phyloP scores from a whole-genome alignment of 1,140 invertebrate species.

The Meloidogyne hapla region DNA sequence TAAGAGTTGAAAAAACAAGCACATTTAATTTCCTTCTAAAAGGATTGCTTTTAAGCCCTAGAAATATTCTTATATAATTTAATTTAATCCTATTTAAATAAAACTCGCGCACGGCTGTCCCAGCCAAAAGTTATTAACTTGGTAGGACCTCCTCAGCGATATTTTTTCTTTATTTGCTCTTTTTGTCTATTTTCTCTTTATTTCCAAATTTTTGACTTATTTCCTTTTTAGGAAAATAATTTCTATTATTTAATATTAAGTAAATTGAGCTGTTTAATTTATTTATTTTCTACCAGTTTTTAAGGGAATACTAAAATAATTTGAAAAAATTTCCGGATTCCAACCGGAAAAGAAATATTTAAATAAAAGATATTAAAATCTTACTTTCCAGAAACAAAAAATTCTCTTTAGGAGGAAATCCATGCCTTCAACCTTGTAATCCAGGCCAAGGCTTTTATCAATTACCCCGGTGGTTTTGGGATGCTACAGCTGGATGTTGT shows the following conservation, averaged over 20 bases:
- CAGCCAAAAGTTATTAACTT: no score
- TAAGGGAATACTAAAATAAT: neutral
- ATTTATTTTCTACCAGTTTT: slow-evolving; percentile 3
- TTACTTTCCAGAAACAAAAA: no score
- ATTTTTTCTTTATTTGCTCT: neutral
- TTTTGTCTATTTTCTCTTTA: neutral
- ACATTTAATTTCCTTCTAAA: neutral
- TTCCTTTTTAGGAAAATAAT: slow-evolving; percentile 1
- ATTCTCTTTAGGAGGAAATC: slow-evolving; percentile 56
- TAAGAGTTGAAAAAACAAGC: neutral
- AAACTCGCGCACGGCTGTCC: no score
- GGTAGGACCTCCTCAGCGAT: no score
- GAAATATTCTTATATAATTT: no score
- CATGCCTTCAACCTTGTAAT: slow-evolving; percentile 60
- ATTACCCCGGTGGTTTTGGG: slow-evolving; percentile 59
- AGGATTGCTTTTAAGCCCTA: no score
- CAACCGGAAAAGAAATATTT: no score
- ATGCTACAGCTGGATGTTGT: slow-evolving; percentile 48
- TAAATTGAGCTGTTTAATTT: neutral
- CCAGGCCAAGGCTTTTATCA: slow-evolving; percentile 50
- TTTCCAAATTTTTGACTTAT: neutral
- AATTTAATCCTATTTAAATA: no score
- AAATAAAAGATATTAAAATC: no score
- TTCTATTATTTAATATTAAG: neutral
- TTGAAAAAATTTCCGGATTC: no score